Conservation (phyloP, 2,113 vertebrate genomes). For the Lagopus leucura region DNA sequence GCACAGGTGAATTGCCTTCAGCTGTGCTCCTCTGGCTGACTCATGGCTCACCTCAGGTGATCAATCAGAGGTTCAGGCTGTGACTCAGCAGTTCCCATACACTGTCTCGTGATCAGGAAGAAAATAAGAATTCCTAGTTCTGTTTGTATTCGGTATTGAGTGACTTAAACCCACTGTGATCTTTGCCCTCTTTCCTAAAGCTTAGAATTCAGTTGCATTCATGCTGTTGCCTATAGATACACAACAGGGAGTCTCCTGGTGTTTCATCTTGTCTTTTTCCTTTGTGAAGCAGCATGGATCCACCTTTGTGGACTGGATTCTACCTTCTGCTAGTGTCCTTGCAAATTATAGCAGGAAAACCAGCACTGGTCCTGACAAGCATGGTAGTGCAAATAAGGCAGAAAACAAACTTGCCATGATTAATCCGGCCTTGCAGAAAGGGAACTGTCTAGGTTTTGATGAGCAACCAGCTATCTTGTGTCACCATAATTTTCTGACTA, state of each 20-base stretch:
- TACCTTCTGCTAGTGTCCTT: background rate
- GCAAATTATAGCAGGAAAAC: background rate
- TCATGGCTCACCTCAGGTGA: no score
- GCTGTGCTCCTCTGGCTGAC: no score
- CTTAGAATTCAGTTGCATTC: background rate
- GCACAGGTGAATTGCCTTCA: no score
- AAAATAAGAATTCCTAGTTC: background rate
- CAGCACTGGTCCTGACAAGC: background rate
- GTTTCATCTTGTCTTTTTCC: background rate
- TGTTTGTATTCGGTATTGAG: background rate
- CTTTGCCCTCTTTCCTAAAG: background rate
- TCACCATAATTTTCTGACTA: background rate
- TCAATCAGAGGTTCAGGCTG: no score
- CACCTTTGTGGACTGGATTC: background rate
- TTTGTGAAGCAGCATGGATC: background rate
- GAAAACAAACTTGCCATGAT: background rate
- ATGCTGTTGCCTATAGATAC: background rate
- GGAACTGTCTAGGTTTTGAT: background rate
- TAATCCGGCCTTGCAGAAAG: background rate
- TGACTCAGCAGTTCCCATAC: no score
- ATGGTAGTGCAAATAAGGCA: background rate
- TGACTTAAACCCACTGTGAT: background rate
- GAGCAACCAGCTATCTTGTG: background rate
- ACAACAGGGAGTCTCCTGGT: background rate
- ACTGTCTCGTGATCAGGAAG: accelerated